Evolutionary conservation across 2,888 invertebrate species (phyloP), one percentile per base, ranked within the genome.

Genomic region (Drosophila nigricruria): DNA sequence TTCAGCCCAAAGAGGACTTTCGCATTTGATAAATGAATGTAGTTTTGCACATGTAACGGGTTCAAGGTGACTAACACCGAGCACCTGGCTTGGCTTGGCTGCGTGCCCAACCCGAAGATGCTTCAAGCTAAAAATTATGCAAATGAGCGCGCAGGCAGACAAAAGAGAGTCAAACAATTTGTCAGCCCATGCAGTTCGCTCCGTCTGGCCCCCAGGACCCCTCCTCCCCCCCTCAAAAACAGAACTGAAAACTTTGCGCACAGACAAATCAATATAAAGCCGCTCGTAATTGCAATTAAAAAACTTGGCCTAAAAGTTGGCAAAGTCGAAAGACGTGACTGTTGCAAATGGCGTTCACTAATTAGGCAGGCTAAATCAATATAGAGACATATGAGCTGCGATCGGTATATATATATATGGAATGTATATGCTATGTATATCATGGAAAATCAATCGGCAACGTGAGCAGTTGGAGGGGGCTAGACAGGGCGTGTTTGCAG

Each of bases 11-110:
- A 79, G 73, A 76, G 71, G 73, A 77, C 79, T 84, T 77, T 81
- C 67, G 49, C 70, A 72, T 73, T 81, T 85, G 85, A 85, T 84
- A 85, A 82, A 82, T 82, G 86, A 75, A 61, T 53, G 66, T 25
- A 38, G 40, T 12, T 53, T n/a, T 36, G 20, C 58, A 61, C 59
- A 45, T 63, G 57, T 43, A 65, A 69, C 67, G 64, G 67, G 86
- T 81, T 89, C 87, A 85, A 89, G 84, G 87, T 85, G 85, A 77
- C 72, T 70, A 70, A 42, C 53, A 45, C 61, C 52, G 25, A 25
- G 25, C 68, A 79, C 68, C 61, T 70, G 71, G 62, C 61, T 66
- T n/a, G 75, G 67, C 64, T 25, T 43, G 43, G 43, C 43, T 43
- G 23, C 20, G 20, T 40, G 67, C 57, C 57, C 47, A 79, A 8